These are phyloP conservation scores for Halcyon badia DNA, from an alignment of 2,797 vertebrate species.

Conservation along the genomic window DNA sequence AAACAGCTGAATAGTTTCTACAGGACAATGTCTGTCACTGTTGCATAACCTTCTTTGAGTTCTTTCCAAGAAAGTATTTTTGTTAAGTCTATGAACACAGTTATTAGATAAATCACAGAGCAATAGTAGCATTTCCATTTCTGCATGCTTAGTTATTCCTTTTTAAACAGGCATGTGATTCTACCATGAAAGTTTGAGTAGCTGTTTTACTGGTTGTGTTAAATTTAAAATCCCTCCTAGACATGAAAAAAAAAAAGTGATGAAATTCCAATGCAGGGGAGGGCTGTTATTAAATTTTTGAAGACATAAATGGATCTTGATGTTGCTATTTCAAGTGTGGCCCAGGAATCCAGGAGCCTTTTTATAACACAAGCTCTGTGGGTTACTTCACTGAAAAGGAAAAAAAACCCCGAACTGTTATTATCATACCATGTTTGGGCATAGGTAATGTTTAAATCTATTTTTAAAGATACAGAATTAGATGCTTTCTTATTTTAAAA, in stretches of 20 bases:
- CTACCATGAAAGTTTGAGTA: not conserved
- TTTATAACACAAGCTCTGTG: constrained; percentile 5
- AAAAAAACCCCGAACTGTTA: not conserved
- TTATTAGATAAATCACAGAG: not conserved
- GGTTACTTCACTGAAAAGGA: not conserved
- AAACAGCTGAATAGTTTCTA: not conserved
- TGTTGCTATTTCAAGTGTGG: constrained; percentile 47
- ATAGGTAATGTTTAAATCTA: not conserved
- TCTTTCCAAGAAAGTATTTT: not conserved
- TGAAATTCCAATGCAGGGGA: not conserved
- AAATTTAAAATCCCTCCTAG: constrained; percentile 12
- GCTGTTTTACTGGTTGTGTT: not conserved
- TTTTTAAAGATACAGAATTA: not conserved
- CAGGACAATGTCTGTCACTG: not conserved
- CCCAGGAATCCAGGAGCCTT: constrained; percentile 6
- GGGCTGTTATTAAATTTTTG: constrained; percentile 1
- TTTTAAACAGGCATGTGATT: not conserved
- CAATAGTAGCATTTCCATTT: constrained; percentile 5
- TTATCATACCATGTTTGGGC: not conserved
- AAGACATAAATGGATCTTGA: not conserved
- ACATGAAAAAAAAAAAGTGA: not conserved
- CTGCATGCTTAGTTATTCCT: not conserved
- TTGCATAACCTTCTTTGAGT: not conserved
- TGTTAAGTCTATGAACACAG: not conserved
- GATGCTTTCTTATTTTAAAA: not conserved